phyloP scores from a whole-genome alignment of 2,113 vertebrate genomes.

The Cebus imitator region DNA sequence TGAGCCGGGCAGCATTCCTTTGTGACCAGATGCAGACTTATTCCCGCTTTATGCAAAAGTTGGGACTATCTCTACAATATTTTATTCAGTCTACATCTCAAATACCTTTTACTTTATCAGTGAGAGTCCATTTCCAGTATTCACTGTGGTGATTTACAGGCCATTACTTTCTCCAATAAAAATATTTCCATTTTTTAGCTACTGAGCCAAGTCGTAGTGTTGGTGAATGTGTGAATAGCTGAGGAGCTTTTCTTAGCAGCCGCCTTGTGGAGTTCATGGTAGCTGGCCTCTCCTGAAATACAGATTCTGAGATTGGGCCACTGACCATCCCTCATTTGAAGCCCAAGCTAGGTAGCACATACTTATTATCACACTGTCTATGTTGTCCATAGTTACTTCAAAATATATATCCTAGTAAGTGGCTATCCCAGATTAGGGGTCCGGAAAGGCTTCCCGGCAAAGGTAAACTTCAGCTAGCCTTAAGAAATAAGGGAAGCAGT shows the following conservation, averaged over 20 bases:
- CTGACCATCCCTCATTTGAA: background rate
- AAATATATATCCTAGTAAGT: background rate
- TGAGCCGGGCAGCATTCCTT: background rate
- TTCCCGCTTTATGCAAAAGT: background rate
- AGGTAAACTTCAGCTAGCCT: background rate
- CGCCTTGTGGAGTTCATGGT: background rate
- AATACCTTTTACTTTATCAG: slow-evolving; percentile 1
- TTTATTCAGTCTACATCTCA: background rate
- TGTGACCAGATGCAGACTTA: background rate
- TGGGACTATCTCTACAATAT: background rate
- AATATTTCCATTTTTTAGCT: background rate
- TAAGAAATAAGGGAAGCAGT: background rate
- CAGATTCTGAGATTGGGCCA: background rate
- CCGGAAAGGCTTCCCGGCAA: background rate
- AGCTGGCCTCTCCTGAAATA: background rate
- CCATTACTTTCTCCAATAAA: background rate
- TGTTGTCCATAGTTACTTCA: background rate
- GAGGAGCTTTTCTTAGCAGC: background rate
- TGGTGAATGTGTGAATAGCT: background rate
- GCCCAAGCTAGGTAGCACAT: background rate
- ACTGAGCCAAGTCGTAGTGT: background rate
- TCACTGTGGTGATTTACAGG: background rate
- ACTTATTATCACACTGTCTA: background rate
- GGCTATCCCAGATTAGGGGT: background rate
- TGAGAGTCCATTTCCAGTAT: background rate